A percentile compares a stretch with the other conserved stretches of the same genome.
Conservation (phyloP, 2,797 vertebrate species). For the Chelmon rostratus region DNA sequence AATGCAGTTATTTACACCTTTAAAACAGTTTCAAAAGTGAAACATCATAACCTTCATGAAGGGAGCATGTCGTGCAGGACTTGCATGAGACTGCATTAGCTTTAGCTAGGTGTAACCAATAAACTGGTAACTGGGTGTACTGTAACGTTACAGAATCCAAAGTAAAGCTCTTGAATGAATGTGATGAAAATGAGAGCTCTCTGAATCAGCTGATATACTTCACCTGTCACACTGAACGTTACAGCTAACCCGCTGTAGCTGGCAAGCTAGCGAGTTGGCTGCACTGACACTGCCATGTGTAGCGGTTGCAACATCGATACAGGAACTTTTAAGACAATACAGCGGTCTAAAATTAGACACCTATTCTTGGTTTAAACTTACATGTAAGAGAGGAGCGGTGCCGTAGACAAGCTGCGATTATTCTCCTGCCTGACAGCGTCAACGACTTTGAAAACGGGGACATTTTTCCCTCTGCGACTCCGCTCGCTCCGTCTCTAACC, state of each 20-base stretch:
- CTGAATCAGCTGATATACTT: no score
- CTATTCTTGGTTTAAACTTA: slow-evolving; percentile 32
- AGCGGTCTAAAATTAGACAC: accelerated
- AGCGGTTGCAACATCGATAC: no score
- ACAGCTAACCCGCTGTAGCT: background rate
- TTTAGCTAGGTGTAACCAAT: background rate
- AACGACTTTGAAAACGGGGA: slow-evolving; percentile 41
- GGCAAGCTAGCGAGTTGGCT: background rate
- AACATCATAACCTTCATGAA: background rate
- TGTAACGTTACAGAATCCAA: background rate
- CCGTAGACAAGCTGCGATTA: slow-evolving; percentile 18
- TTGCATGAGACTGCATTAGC: background rate
- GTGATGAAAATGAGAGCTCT: no score
- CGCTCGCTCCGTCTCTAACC: accelerated
- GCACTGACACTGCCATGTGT: background rate
- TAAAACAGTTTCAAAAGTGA: no score
- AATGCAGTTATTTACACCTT: no score
- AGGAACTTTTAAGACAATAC: background rate
- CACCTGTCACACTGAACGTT: background rate
- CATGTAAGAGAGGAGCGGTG: slow-evolving; percentile 72
- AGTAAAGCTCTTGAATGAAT: no score
- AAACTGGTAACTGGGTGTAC: no score
- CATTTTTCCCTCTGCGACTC: slow-evolving; percentile 52
- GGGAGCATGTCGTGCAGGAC: background rate
- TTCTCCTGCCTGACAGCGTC: background rate